Conservation (phyloP, 2,797 vertebrate genomes). For the Pangasius krempfi region DNA sequence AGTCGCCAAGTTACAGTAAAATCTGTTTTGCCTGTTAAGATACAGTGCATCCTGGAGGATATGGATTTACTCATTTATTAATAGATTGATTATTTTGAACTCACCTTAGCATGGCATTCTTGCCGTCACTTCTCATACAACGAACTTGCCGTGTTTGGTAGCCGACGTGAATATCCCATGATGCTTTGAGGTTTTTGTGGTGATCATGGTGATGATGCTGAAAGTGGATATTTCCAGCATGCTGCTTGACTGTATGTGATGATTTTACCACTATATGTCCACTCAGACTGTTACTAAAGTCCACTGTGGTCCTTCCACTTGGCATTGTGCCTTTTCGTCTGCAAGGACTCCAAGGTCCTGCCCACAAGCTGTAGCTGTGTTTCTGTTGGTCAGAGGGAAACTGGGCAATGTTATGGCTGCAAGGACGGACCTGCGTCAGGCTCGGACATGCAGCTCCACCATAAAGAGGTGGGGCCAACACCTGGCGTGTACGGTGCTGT, state of each 20-base stretch:
- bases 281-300: slow-evolving; percentile 75
- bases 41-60: background rate
- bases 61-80: background rate
- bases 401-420: slow-evolving; percentile 64
- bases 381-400: slow-evolving; percentile 77
- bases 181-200: slow-evolving; percentile 52
- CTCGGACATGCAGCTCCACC: slow-evolving; percentile 80
- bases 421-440: slow-evolving; percentile 75
- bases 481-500: slow-evolving; percentile 73
- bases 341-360: slow-evolving; percentile 80
- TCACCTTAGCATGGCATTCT: slow-evolving; percentile 77
- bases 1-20: background rate
- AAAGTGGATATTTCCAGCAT: slow-evolving; percentile 32
- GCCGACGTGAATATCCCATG: slow-evolving; percentile 72
- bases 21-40: too few relatives aligned
- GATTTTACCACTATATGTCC: slow-evolving; percentile 49
- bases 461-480: slow-evolving; percentile 76
- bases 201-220: slow-evolving; percentile 46
- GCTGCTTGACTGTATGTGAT: slow-evolving; percentile 33
- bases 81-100: slow-evolving; percentile 31
- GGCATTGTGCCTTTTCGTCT: slow-evolving; percentile 64
- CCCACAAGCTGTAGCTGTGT: slow-evolving; percentile 78
- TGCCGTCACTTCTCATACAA: slow-evolving; percentile 80
- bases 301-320: slow-evolving; percentile 75
- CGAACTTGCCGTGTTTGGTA: slow-evolving; percentile 79